Evolutionary conservation across 2,113 vertebrate species (phyloP), one percentile per base, ranked within the genome.

Genomic region (Entelurus aequoreus): DNA sequence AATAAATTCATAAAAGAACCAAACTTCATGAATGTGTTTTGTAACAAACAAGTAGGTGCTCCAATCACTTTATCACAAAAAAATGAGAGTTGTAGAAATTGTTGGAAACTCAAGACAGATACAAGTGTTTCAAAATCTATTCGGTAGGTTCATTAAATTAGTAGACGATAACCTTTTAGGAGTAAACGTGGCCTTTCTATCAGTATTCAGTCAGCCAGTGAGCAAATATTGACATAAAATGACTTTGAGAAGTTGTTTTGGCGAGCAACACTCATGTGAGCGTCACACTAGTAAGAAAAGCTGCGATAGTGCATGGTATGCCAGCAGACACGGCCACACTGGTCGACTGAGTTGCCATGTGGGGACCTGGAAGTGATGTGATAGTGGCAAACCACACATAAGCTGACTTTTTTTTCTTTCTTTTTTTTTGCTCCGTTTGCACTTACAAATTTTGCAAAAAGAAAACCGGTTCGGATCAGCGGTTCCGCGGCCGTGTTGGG

Each of bases 361-460:
- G 62, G 81, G 50, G 51, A 76, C 75, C 77, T 80, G 72, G 65
- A 88, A 79, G 61, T 65, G 66, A 88, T 85, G 79, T 38, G 71
- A 62, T 71, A 69, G 56, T 49, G 84, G 86, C 72, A 12, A 60
- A 83, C 89, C 87, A 71, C 87, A 84, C 87, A 82, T 78, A 84
- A 84, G 77, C 80, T 80, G 79, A 37, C 16, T 16, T 56, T 56
- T 42, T 56, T 11, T 42, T n/a, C n/a, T n/a, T 36, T 36, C 14
- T 15, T 8, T 54, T 54, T 71, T 71, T 71, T 75, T 78, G 28
- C 28, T 28, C 77, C 76, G 79, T 85, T 77, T 71, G 80, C 66
- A 70, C 70, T 60, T 77, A 81, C 69, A 75, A 78, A 68, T 66
- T 47, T 57, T 6, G 61, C 36, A 75, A 78, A 28, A 12, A 46